phyloP scores from a whole-genome alignment of 2,797 vertebrate species.

The Muscicapa comitata region DNA sequence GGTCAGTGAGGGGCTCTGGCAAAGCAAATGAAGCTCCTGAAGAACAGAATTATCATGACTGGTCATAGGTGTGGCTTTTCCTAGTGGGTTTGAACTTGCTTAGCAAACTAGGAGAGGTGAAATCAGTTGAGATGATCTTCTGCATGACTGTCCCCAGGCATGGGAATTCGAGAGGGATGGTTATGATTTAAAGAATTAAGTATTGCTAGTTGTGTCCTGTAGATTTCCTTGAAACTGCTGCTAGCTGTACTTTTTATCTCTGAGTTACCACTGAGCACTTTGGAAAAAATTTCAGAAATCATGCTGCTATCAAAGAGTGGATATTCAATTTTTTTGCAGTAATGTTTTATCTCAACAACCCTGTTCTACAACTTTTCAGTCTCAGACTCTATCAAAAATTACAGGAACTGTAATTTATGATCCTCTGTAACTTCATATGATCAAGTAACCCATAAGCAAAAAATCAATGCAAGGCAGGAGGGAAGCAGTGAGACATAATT shows the following conservation, averaged over 20 bases:
- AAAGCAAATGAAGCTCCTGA: background rate
- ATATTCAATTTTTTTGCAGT: background rate
- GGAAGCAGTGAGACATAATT: background rate
- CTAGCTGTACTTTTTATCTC: background rate
- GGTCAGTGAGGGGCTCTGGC: background rate
- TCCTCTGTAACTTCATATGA: background rate
- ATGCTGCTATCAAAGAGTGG: background rate
- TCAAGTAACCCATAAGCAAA: slow-evolving; percentile 36
- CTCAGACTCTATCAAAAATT: background rate
- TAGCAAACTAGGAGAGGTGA: background rate
- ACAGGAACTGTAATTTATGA: slow-evolving; percentile 1
- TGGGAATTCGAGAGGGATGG: background rate
- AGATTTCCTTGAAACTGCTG: background rate
- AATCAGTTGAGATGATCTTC: background rate
- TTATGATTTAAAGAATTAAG: background rate
- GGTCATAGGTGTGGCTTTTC: fast-evolving
- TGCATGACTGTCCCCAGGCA: background rate
- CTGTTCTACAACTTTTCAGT: background rate
- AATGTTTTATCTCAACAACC: background rate
- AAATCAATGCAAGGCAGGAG: slow-evolving; percentile 25
- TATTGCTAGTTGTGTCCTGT: background rate
- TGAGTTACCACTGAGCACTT: background rate
- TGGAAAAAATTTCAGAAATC: background rate
- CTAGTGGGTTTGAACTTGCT: background rate
- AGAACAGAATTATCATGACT: background rate